Evolutionary conservation across 2,888 invertebrate genomes (phyloP), one percentile per base, ranked within the genome.

Genomic region (Rambutsinella grinnellia): DNA sequence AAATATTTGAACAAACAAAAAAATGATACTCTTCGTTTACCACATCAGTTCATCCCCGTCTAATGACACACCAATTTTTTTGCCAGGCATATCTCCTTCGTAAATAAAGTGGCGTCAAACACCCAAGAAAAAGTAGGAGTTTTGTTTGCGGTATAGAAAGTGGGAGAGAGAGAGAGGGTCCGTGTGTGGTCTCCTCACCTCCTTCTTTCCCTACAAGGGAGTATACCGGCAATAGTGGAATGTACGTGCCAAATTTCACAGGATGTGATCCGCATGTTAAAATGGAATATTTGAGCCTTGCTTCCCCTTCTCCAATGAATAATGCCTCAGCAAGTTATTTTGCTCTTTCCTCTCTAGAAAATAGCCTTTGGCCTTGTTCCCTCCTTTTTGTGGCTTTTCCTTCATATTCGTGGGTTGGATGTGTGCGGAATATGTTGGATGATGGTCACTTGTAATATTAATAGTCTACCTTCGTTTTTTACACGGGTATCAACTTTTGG

Each of bases 231-330:
- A 23, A 36, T 36, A 36, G 6, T 36, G 36, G 36, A 36, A 36
- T 36, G 65, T 76, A 76, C 76, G 76, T 76, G 76, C 76, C 76
- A 66, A 69, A 76, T 76, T 70, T 69, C 66, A 56, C 56, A 54
- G 70, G 62, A 66, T 76, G 76, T 76, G 76, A 70, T 76, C 76
- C 61, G 70, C 44, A 70, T 76, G 46, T 24, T 65, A 53, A 69
- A 60, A 68, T 53, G 17, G 65, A 47, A 61, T 69, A 62, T 62
- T 75, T 68, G 57, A 76, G 60, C 68, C 68, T 63, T 60, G 51
- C 57, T 69, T 63, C n/a, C n/a, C n/a, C 66, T 65, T 67, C 19
- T 44, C 49, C 63, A 69, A 68, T 61, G 67, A 66, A 68, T 36
- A 36, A 36, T 76, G 76, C 53, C 56, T 63, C 60, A 65, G 44